A percentile compares a stretch with the other conserved stretches of the same genome.
These are phyloP conservation scores for Semnornis frantzii DNA, from an alignment of 2,113 vertebrate species.

Conservation along the genomic window DNA sequence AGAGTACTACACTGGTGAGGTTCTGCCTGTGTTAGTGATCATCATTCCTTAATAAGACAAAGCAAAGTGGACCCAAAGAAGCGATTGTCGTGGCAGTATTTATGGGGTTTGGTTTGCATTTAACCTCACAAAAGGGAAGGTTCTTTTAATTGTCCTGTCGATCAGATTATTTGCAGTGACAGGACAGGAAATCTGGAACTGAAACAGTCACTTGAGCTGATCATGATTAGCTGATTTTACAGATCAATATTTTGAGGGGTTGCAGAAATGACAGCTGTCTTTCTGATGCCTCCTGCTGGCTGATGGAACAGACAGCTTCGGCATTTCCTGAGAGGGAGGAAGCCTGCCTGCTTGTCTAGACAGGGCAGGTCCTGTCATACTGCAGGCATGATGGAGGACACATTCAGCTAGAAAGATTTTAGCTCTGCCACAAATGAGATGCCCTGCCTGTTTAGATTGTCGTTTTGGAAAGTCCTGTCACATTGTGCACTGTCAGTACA, in stretches of 20 bases:
- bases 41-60: not conserved
- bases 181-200: constrained; percentile 4
- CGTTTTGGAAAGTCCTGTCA: not conserved
- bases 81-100: not conserved
- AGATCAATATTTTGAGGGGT: not conserved
- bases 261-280: constrained; percentile 60
- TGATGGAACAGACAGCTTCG: constrained; percentile 31
- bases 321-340: not conserved
- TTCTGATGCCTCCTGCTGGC: constrained; percentile 28
- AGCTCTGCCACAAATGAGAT: not conserved
- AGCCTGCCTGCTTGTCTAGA: not conserved
- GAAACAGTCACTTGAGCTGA: not conserved
- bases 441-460: not conserved
- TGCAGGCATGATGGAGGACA: not conserved
- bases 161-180: not conserved
- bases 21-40: not conserved
- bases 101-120: not conserved
- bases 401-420: not conserved
- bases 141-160: not conserved
- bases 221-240: not conserved
- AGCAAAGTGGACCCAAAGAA: not conserved
- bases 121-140: not conserved
- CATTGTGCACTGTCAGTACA: not conserved
- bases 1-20: not conserved
- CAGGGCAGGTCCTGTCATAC: not conserved